Evolutionary conservation across 2,797 vertebrate species (phyloP), one percentile per base, ranked within the genome.

Genomic region (Aplochiton taeniatus): DNA sequence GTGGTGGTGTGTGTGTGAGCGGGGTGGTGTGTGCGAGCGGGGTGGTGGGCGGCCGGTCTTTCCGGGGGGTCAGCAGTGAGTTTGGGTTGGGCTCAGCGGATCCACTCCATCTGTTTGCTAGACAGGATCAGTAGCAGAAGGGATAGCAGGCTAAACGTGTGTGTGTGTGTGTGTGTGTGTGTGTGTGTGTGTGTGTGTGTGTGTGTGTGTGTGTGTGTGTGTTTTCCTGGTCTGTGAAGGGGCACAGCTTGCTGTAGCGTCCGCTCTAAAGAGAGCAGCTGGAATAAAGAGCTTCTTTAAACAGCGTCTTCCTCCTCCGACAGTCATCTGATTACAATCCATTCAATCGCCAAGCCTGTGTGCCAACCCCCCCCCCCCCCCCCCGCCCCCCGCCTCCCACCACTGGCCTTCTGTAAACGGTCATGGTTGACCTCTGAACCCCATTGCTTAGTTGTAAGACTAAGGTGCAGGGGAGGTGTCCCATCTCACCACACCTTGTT

Each of bases 231-330:
- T 78, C 83, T 91, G 86, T 91, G 87, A 90, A 91, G 86, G 89
- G 87, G 88, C 82, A 85, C 89, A 88, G 88, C 90, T 91, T 90
- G 87, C 86, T 92, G 90, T 90, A 87, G 88, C 88, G 84, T 88
- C 73, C 84, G 78, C 74, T 83, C 87, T 80, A 81, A 86, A 79
- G 75, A 82, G 79, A 89, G 80, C 85, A 87, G 85, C 85, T 90
- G 88, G 87, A 91, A 90, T 87, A 89, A 84, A 88, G 87, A 88
- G 84, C 86, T 88, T 83, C 75, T 88, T 77, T 90, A 84, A 85
- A 83, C 80, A 82, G 81, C 77, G 66, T 73, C 83, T 88, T 90
- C 87, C 88, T 89, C 72, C 79, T 85, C 68, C 82, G 73, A 87
- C 83, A 86, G 84, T 89, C 85, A 85, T 85, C 83, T 86, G 90